These are phyloP conservation scores for Agrilus planipennis DNA, from an alignment of 1,140 invertebrate genomes.

Conservation along the genomic window DNA sequence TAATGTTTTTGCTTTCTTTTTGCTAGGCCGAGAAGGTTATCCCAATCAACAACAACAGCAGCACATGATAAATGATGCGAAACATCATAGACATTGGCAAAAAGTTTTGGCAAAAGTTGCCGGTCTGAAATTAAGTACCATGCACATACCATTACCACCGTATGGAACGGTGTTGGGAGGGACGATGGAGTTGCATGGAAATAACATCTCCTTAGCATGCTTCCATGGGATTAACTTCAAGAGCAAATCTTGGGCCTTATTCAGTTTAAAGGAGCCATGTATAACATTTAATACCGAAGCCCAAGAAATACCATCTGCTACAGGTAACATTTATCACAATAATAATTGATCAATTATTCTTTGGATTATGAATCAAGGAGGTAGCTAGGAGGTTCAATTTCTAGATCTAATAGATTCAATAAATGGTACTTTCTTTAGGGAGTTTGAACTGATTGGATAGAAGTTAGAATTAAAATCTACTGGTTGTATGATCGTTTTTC, in stretches of 20 bases:
- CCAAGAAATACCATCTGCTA: constrained; percentile 62
- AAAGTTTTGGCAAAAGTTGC: constrained; percentile 59
- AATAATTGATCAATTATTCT: too few relatives aligned
- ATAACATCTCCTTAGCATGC: constrained; percentile 88
- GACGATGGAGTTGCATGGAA: constrained; percentile 80
- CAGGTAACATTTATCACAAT: constrained; percentile 43
- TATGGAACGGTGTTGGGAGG: constrained; percentile 80
- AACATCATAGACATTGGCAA: constrained; percentile 90
- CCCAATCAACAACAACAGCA: constrained; percentile 5
- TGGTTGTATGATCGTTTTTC: too few relatives aligned
- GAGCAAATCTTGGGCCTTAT: constrained; percentile 92
- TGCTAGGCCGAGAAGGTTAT: not conserved
- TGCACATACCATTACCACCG: constrained; percentile 50
- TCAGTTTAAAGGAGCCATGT: constrained; percentile 86
- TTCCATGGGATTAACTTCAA: constrained; percentile 97
- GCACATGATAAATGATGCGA: constrained; percentile 39
- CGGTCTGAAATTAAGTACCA: constrained; percentile 61
- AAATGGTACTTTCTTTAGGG: too few relatives aligned
- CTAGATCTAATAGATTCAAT: too few relatives aligned
- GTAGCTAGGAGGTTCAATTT: too few relatives aligned
- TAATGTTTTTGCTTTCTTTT: not conserved
- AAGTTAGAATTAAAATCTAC: too few relatives aligned
- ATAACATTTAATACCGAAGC: constrained; percentile 94
- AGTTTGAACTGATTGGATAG: too few relatives aligned
- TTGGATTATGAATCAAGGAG: too few relatives aligned